These are phyloP conservation scores for Leptopilina boulardi DNA, from an alignment of 1,140 invertebrate genomes.

Conservation along the genomic window DNA sequence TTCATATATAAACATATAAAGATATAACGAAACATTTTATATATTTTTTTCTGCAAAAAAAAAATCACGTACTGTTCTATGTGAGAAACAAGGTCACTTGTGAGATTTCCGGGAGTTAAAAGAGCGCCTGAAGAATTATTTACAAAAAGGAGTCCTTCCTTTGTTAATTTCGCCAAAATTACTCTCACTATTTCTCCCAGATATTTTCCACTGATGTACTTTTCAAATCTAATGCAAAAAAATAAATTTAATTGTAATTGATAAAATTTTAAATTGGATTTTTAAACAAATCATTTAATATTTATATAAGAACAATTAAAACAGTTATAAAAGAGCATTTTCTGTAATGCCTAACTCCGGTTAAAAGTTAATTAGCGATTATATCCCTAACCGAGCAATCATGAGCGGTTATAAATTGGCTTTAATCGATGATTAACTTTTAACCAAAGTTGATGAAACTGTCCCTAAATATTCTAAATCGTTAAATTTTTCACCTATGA, in stretches of 20 bases:
- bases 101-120: constrained; percentile 77
- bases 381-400: too few species aligned
- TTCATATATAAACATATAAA: too few species aligned
- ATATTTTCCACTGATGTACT: constrained; percentile 83
- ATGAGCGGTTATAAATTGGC: too few species aligned
- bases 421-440: too few species aligned
- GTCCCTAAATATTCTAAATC: too few species aligned
- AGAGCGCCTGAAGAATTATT: constrained; percentile 72
- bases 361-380: too few species aligned
- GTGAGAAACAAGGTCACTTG: constrained; percentile 83
- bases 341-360: too few species aligned
- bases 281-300: constrained; percentile 13
- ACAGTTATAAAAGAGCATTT: too few species aligned
- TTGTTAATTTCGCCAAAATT: constrained; percentile 76
- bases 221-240: constrained; percentile 79
- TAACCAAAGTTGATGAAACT: too few species aligned
- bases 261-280: too few species aligned
- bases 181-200: constrained; percentile 81
- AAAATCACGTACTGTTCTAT: constrained; percentile 80
- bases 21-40: neutral
- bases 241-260: neutral
- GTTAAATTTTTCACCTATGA: too few species aligned
- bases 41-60: neutral
- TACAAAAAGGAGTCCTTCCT: constrained; percentile 78
- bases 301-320: neutral